Evolutionary conservation across 1,140 invertebrate species (phyloP), one percentile per base, ranked within the genome.

Genomic region (Drosophila pachea): DNA sequence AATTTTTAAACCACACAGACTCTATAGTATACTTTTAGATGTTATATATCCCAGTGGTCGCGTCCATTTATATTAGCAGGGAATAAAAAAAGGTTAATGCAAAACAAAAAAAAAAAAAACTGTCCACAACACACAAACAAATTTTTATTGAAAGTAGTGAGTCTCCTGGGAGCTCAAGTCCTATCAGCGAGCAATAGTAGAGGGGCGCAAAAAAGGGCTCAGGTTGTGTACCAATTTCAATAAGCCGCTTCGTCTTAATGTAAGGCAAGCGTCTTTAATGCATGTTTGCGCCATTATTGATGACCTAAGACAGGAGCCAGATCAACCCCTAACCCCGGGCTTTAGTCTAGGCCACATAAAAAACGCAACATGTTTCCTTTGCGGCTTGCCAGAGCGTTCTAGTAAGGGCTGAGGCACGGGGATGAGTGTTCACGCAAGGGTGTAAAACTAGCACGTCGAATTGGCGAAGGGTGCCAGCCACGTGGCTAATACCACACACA

Each of bases 71-170:
- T 60, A 73, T 68, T 68, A 75, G 54, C 36, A 49, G 59, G 63
- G 3, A 22, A 22, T 22, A 59, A 59, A 43, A 16, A 63, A 59
- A 68, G 49, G 52, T 47, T 36, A 72, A 73, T 16, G 33, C 42
- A 36, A 16, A 72, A 14, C 4, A 16, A 2, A 5, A 9, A 8
- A 48, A 52, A 42, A 60, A 73, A 62, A 66, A 71, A 22, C n/a
- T 73, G 73, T 74, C 73, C 73, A 68, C 73, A 61, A 50, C 47
- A 59, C 36, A 73, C 50, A 75, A 75, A 73, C 73, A 75, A 75
- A 73, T 73, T 75, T 73, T 73, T 73, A 75, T 75, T 75, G 73
- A 75, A 75, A 75, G 65, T 64, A 75, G 73, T 75, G 70, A 75
- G 56, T 72, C 73, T 50, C 70, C 12, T 31, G 73, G 65, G 73